These are phyloP conservation scores for Mohoua ochrocephala DNA, from an alignment of 2,113 vertebrate species.

Conservation along the genomic window DNA sequence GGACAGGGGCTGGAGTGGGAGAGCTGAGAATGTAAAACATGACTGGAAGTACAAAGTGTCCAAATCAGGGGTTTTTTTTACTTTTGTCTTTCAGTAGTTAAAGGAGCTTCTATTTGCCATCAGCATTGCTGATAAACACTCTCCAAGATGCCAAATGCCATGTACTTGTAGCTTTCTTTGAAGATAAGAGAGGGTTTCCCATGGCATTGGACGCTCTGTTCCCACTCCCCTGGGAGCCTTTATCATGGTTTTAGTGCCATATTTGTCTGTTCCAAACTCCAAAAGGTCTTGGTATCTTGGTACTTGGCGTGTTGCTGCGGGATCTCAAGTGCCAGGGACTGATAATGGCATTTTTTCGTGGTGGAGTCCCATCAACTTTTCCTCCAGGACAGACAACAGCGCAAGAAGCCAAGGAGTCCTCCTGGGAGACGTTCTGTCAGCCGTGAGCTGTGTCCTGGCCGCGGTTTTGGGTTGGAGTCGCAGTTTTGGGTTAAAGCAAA, in stretches of 20 bases:
- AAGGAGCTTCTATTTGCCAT: background rate
- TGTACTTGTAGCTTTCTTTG: background rate
- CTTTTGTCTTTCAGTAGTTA: background rate
- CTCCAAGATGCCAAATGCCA: background rate
- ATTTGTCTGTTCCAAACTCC: background rate
- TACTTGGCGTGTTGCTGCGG: background rate
- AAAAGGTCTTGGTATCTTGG: background rate
- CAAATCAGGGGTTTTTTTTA: accelerated
- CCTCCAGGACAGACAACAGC: background rate
- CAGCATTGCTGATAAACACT: background rate
- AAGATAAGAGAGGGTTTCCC: background rate
- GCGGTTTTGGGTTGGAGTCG: background rate
- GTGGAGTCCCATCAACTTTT: background rate
- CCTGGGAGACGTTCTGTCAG: background rate
- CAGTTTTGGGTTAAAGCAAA: background rate
- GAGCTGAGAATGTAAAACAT: background rate
- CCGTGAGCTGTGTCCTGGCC: background rate
- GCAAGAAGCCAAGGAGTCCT: background rate
- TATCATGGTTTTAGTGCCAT: background rate
- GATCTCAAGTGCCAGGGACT: background rate
- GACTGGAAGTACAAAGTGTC: background rate
- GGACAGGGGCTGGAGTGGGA: background rate
- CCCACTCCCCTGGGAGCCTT: background rate
- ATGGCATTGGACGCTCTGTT: background rate
- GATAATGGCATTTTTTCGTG: background rate